phyloP scores from a whole-genome alignment of 1,140 invertebrate genomes.

The Hypsibius dujardini region DNA sequence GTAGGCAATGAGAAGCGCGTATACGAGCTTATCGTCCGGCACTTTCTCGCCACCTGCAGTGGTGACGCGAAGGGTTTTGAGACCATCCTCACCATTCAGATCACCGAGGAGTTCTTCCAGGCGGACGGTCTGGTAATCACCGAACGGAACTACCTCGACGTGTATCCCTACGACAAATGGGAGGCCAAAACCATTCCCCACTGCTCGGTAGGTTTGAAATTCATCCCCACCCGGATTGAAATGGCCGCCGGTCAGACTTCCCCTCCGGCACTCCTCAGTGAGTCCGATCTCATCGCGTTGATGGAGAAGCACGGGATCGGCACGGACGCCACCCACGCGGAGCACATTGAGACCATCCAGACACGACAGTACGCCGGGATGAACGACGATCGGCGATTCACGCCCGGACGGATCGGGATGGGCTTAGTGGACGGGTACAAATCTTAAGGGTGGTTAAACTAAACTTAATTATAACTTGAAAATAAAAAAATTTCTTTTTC shows the following conservation, averaged over 20 bases:
- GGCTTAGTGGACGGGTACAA: conserved; percentile 84
- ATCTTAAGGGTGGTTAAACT: too few species aligned
- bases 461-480: too few species aligned
- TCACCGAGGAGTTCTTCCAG: conserved; percentile 49
- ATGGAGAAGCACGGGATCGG: conserved; percentile 99
- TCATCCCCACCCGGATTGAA: conserved; percentile 23
- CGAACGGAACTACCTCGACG: conserved; percentile 84
- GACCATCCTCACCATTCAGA: conserved; percentile 70
- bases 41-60: conserved; percentile 86
- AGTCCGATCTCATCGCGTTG: conserved; percentile 88
- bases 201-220: conserved; percentile 38
- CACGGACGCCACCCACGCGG: conserved; percentile 97
- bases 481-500: too few species aligned
- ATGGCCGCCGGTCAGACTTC: conserved; percentile 61
- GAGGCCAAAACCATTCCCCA: conserved; percentile 66
- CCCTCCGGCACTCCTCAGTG: conserved; percentile 69
- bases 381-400: conserved; percentile 51
- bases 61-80: conserved; percentile 83
- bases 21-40: conserved; percentile 88
- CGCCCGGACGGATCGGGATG: conserved; percentile 83
- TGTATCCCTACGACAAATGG: conserved; percentile 98
- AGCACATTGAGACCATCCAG: conserved; percentile 97
- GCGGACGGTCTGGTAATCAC: conserved; percentile 74
- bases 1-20: conserved; percentile 60
- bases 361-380: conserved; percentile 63